Evolutionary conservation across 2,797 vertebrate genomes (phyloP).

Genomic region (Nasua narica): DNA sequence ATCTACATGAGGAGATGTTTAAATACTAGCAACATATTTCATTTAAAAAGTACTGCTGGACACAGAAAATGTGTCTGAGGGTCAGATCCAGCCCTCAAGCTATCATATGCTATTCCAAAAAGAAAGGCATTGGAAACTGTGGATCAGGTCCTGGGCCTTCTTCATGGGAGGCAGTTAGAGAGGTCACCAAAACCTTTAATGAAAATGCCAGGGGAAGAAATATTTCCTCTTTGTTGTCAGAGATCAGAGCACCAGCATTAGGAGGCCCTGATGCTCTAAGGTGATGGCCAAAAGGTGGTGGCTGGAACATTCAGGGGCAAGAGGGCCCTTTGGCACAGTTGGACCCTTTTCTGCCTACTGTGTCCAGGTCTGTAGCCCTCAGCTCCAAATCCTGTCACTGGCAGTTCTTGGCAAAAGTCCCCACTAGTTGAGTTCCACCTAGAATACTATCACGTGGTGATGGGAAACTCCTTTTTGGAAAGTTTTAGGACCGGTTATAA

Average conservation of each 20-base stretch:
- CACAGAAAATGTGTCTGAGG: not conserved
- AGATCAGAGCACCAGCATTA: not conserved
- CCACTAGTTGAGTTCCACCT: not conserved
- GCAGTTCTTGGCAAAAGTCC: not conserved
- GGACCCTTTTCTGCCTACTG: not conserved
- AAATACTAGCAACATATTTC: not conserved
- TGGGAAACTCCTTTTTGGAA: not conserved
- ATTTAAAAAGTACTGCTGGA: not conserved
- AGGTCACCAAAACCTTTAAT: not conserved
- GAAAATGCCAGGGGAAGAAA: not conserved
- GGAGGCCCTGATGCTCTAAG: not conserved
- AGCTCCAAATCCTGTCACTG: not conserved
- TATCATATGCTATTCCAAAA: not conserved
- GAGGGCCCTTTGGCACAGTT: not conserved
- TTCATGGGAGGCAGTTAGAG: not conserved
- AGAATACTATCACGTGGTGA: not conserved
- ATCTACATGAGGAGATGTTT: not conserved
- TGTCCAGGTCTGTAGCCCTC: not conserved
- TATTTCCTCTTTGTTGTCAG: not conserved
- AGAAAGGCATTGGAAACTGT: not conserved
- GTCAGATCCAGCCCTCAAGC: not conserved
- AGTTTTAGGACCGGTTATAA: not conserved
- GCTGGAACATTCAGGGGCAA: not conserved
- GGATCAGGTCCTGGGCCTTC: not conserved
- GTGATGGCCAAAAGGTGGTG: too few species aligned